Percentiles rank a stretch among this genome's conserved stretches.
Conservation (phyloP, 2,797 vertebrate genomes). For the Scleropages formosus region DNA sequence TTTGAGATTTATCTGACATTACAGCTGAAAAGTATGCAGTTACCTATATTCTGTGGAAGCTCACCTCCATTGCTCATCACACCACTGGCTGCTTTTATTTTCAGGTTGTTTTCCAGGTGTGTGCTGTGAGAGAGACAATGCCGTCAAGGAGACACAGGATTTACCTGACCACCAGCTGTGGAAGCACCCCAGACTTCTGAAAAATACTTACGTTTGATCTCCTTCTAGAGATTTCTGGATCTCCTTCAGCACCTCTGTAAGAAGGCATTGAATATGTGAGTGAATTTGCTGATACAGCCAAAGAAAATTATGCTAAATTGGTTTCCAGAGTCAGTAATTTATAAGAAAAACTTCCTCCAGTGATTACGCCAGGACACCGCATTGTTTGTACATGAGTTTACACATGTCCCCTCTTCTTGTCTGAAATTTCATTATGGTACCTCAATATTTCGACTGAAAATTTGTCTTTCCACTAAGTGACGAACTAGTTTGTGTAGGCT, state of each 20-base stretch:
- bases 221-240: constrained; percentile 93
- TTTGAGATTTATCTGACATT: not conserved
- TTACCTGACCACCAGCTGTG: not conserved
- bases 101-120: constrained; percentile 68
- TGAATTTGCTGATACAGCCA: not conserved
- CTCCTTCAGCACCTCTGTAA: constrained; percentile 87
- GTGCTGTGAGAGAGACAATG: constrained; percentile 52
- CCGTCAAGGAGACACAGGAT: not conserved
- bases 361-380: not conserved
- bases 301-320: not conserved
- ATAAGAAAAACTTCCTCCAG: not conserved
- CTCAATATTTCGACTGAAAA: too few species aligned
- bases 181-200: not conserved
- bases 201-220: constrained; percentile 76
- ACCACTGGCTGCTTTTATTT: constrained; percentile 52
- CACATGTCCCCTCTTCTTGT: not conserved
- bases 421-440: too few species aligned
- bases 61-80: constrained; percentile 63
- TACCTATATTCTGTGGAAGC: not conserved
- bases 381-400: not conserved
- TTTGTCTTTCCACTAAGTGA: too few species aligned
- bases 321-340: not conserved
- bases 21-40: too few species aligned
- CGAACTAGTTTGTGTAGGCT: too few species aligned
- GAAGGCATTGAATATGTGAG: not conserved